phyloP scores from a whole-genome alignment of 2,113 vertebrate genomes.

The Nycticebus coucang region DNA sequence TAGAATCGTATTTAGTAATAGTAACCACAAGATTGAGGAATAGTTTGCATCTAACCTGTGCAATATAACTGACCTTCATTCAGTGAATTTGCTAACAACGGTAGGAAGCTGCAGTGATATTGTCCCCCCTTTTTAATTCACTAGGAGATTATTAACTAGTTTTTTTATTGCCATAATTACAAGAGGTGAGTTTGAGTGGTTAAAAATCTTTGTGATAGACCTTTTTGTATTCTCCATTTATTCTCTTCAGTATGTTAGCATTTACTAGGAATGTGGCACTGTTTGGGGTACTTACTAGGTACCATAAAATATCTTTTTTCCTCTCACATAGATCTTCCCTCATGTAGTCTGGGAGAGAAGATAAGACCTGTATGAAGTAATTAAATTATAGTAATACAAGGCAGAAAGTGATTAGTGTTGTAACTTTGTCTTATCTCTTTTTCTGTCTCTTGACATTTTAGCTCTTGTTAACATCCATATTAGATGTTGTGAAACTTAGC shows the following conservation, averaged over 20 bases:
- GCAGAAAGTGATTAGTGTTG: conserved; percentile 58
- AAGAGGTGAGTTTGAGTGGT: conserved; percentile 12
- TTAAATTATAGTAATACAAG: conserved; percentile 43
- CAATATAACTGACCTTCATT: not conserved
- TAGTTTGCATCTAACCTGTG: not conserved
- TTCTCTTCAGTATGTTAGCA: not conserved
- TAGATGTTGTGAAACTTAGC: conserved; percentile 57
- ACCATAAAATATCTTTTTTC: not conserved
- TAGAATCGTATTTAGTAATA: not conserved
- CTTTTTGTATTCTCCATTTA: not conserved
- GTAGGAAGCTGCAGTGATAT: not conserved
- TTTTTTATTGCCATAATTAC: not conserved
- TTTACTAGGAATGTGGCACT: not conserved
- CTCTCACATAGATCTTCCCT: not conserved
- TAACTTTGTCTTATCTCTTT: conserved; percentile 60
- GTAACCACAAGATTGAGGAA: not conserved
- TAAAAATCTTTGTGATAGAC: not conserved
- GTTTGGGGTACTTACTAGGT: not conserved
- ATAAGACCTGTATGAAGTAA: conserved; percentile 62
- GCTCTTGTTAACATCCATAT: conserved; percentile 56
- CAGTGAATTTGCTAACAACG: not conserved
- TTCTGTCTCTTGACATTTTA: conserved; percentile 66
- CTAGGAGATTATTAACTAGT: not conserved
- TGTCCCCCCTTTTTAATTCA: not conserved
- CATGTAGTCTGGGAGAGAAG: conserved; percentile 46